These are phyloP conservation scores for Metridium senile DNA, from an alignment of 92 coral and sea anemone species.

Conservation along the genomic window DNA sequence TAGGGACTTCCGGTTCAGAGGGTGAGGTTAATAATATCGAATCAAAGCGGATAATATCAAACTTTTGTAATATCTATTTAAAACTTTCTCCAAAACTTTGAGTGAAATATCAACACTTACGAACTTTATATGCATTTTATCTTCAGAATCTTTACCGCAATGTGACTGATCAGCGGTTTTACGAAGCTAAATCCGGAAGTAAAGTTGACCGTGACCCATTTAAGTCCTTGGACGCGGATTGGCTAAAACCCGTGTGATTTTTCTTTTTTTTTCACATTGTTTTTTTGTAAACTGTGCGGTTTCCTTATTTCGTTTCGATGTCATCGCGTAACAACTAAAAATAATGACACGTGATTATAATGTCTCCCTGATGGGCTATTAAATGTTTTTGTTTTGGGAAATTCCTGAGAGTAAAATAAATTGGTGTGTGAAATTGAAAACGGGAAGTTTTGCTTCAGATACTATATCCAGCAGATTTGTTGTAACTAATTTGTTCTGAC, in stretches of 20 bases:
- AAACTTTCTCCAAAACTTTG: background rate
- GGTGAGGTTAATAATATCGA: background rate
- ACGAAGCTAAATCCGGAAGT: background rate
- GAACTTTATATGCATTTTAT: too few species aligned
- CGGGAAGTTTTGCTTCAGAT: too few species aligned
- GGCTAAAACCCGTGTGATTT: background rate
- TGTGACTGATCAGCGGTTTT: background rate
- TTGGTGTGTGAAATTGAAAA: too few species aligned
- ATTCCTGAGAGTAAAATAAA: background rate
- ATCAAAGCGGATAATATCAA: background rate
- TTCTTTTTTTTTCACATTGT: background rate
- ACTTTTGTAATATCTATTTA: background rate
- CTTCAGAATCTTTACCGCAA: background rate
- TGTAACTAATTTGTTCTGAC: too few species aligned
- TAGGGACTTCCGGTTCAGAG: slow-evolving; percentile 5
- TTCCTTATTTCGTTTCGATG: slow-evolving; percentile 11
- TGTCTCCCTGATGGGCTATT: background rate
- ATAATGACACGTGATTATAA: background rate
- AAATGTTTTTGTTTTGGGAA: background rate
- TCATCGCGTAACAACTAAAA: slow-evolving; percentile 11
- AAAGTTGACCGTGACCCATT: background rate
- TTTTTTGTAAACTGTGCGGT: slow-evolving; percentile 7
- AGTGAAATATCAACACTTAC: background rate
- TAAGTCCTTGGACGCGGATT: too few species aligned
- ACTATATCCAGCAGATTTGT: too few species aligned